phyloP scores from a whole-genome alignment of 2,888 invertebrate species.

The Tenthredo notha region DNA sequence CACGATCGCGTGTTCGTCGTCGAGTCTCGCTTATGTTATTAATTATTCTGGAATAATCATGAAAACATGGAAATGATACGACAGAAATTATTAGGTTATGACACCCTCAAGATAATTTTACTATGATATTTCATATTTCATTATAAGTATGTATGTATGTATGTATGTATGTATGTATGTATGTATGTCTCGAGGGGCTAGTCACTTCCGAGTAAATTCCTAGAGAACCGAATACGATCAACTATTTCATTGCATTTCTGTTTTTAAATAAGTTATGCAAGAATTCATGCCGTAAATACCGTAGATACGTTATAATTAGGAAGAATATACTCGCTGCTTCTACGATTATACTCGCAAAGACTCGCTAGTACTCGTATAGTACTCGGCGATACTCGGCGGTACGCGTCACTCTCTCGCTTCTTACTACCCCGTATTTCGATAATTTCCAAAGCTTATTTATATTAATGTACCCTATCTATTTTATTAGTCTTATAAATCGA shows the following conservation, averaged over 20 bases:
- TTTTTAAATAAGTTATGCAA: neutral
- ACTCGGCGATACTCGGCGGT: slow-evolving; percentile 8
- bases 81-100: no score
- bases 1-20: no score
- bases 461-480: neutral
- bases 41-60: no score
- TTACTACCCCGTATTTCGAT: neutral
- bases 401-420: neutral
- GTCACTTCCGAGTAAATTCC: slow-evolving; percentile 35
- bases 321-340: slow-evolving; percentile 32
- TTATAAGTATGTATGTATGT: no score
- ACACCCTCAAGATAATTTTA: no score
- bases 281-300: neutral
- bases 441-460: slow-evolving; percentile 15
- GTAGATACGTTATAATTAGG: slow-evolving; percentile 31
- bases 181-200: neutral
- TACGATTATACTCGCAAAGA: slow-evolving; percentile 29
- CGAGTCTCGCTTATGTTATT: no score
- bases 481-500: slow-evolving; percentile 34
- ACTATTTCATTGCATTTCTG: slow-evolving; percentile 12
- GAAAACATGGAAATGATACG: no score
- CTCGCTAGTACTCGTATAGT: slow-evolving; percentile 18
- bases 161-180: no score
- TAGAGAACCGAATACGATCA: slow-evolving; percentile 25
- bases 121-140: no score